Evolutionary conservation across 1,140 invertebrate species (phyloP).

Genomic region (Brevipalpus yothersi): DNA sequence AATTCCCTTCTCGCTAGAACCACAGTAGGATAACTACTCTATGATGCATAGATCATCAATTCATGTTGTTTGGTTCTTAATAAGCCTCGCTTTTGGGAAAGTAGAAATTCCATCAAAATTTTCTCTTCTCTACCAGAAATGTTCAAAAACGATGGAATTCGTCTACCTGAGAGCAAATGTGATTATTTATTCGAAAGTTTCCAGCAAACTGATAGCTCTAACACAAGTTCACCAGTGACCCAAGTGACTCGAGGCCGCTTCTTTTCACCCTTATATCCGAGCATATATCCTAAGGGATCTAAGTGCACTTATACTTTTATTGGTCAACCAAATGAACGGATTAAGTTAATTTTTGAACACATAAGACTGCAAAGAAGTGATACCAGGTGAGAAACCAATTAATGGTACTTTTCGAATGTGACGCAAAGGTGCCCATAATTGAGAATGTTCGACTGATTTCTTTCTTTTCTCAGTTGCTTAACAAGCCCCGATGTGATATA

Average conservation of each 20-base stretch:
- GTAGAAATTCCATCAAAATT: neutral
- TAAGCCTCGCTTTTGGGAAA: neutral
- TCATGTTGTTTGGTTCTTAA: neutral
- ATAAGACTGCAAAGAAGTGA: constrained; percentile 17
- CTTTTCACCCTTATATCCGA: constrained; percentile 57
- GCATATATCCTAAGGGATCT: constrained; percentile 50
- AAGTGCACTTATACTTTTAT: constrained; percentile 49
- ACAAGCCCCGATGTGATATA: constrained; percentile 52
- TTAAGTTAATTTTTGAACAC: constrained; percentile 21
- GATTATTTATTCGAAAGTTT: constrained; percentile 33
- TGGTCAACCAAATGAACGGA: constrained; percentile 19
- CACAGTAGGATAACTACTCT: too few relatives aligned
- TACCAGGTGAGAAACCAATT: constrained; percentile 12
- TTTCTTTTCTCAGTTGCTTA: constrained; percentile 32
- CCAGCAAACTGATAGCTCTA: constrained; percentile 23
- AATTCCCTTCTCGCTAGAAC: too few relatives aligned
- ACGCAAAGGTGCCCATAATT: neutral
- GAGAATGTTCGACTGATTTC: neutral
- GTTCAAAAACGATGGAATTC: constrained; percentile 41
- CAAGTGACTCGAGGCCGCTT: constrained; percentile 32
- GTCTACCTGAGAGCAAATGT: constrained; percentile 39
- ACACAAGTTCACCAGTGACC: neutral
- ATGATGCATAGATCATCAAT: too few relatives aligned
- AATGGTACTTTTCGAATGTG: neutral
- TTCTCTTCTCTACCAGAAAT: neutral